phyloP scores from a whole-genome alignment of 2,797 vertebrate genomes.

The Rallus crepitans region DNA sequence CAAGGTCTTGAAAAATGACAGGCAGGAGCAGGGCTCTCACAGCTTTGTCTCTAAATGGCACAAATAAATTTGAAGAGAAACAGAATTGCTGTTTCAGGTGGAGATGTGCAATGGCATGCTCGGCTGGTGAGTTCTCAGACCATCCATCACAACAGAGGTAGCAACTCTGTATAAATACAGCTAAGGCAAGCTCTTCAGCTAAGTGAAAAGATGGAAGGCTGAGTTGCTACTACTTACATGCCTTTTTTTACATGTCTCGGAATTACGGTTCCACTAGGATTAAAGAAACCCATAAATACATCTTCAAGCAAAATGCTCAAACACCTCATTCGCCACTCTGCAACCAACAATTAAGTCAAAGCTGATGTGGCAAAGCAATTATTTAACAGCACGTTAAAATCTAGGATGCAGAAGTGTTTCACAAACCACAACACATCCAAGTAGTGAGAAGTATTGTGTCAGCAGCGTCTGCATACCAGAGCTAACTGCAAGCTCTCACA shows the following conservation, averaged over 20 bases:
- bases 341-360: neutral
- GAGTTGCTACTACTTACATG: neutral
- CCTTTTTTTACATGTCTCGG: neutral
- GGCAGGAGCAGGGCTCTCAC: neutral
- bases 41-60: neutral
- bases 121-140: neutral
- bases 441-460: neutral
- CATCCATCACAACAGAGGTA: neutral
- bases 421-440: neutral
- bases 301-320: neutral
- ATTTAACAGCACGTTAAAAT: neutral
- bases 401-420: neutral
- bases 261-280: neutral
- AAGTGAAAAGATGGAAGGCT: neutral
- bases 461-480: neutral
- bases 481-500: neutral
- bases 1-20: neutral
- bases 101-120: rapidly evolving
- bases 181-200: neutral
- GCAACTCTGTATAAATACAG: neutral
- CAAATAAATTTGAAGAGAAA: neutral
- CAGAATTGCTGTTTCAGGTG: neutral
- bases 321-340: neutral
- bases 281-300: neutral
- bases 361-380: neutral